Percentiles rank a stretch among this genome's conserved stretches.
Conservation (phyloP, 2,797 vertebrate species). For the Lithobates sylvaticus region DNA sequence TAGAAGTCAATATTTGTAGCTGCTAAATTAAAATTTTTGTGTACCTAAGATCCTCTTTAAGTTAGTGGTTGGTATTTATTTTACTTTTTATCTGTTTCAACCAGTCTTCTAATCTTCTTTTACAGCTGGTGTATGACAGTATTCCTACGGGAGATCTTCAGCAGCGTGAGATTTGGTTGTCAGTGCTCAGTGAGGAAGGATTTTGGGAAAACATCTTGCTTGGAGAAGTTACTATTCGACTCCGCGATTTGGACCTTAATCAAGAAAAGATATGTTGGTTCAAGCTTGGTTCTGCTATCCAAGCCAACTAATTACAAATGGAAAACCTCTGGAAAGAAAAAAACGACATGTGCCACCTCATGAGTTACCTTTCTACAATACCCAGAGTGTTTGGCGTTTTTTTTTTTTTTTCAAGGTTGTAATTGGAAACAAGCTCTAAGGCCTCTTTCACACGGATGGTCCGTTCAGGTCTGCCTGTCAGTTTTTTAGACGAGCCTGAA, state of each 20-base stretch:
- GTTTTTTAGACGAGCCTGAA: too few species aligned
- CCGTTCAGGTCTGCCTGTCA: too few species aligned
- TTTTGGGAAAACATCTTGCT: conserved; percentile 96
- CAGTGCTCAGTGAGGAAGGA: conserved; percentile 90
- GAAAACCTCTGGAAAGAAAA: neutral
- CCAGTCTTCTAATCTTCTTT: neutral
- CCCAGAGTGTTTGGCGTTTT: neutral
- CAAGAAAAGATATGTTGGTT: conserved; percentile 95
- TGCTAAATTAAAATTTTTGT: too few species aligned
- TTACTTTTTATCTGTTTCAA: neutral
- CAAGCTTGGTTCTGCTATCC: conserved; percentile 79
- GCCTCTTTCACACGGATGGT: too few species aligned
- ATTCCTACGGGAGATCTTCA: conserved; percentile 92
- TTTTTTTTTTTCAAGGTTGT: conserved; percentile 19
- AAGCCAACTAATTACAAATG: conserved; percentile 73
- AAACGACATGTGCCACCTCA: conserved; percentile 6
- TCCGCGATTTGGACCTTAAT: conserved; percentile 85
- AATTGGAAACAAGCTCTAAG: conserved; percentile 32
- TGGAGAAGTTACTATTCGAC: conserved; percentile 88
- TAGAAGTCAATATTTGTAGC: too few species aligned
- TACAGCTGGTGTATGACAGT: conserved; percentile 91
- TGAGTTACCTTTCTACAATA: conserved; percentile 4
- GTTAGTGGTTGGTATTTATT: neutral
- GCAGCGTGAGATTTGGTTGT: conserved; percentile 91
- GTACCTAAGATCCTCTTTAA: too few species aligned